A percentile compares a stretch with the other conserved stretches of the same genome.
Conservation (phyloP, 2,888 invertebrate species). For the Pyrochroa serraticornis region DNA sequence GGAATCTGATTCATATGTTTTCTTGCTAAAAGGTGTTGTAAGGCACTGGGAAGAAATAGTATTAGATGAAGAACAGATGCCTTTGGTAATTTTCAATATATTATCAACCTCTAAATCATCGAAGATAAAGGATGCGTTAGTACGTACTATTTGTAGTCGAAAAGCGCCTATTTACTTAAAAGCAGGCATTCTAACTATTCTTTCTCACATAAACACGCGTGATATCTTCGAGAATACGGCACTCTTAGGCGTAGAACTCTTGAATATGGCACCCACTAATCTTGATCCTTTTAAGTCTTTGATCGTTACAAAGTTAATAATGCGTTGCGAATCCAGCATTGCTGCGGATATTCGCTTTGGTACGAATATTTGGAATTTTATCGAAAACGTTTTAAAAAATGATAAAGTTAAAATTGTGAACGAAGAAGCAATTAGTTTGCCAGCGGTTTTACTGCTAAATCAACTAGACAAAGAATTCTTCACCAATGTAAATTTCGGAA, state of each 20-base stretch:
- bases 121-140: slow-evolving; percentile 38
- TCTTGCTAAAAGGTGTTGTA: slow-evolving; percentile 32
- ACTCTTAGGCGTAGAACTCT: slow-evolving; percentile 38
- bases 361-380: slow-evolving; percentile 64
- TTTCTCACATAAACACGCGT: slow-evolving; percentile 46
- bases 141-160: slow-evolving; percentile 53
- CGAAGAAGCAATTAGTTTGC: slow-evolving; percentile 41
- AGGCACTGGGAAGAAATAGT: slow-evolving; percentile 61
- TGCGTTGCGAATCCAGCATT: slow-evolving; percentile 43
- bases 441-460: slow-evolving; percentile 62
- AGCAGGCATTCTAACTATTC: slow-evolving; percentile 53
- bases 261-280: slow-evolving; percentile 33
- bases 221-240: slow-evolving; percentile 46
- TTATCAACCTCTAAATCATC: slow-evolving; percentile 57
- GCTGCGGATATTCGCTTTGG: slow-evolving; percentile 37
- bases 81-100: slow-evolving; percentile 67
- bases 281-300: slow-evolving; percentile 38
- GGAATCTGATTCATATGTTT: slow-evolving; percentile 4
- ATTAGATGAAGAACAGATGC: slow-evolving; percentile 71
- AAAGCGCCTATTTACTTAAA: slow-evolving; percentile 58
- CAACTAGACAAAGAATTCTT: slow-evolving; percentile 65
- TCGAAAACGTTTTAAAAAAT: slow-evolving; percentile 63
- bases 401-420: slow-evolving; percentile 52
- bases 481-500: slow-evolving; percentile 59
- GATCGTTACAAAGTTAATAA: slow-evolving; percentile 42